Percentiles rank a stretch among this genome's conserved stretches.
Evolutionary conservation across 2,888 invertebrate species (phyloP).

Genomic region (Sicus ferrugineus): DNA sequence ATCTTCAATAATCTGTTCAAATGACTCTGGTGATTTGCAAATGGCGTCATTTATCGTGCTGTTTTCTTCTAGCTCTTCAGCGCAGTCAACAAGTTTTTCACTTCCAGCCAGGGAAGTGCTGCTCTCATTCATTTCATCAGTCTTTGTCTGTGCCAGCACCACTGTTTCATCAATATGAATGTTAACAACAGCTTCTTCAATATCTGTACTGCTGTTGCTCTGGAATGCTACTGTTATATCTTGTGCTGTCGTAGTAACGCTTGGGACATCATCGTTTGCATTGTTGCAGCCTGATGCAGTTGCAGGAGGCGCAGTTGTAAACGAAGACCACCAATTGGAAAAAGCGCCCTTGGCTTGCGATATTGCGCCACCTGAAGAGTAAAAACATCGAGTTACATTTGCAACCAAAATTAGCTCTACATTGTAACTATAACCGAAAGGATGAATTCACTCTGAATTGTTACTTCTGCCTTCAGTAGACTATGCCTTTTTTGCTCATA

Average conservation of each 20-base stretch:
- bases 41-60: neutral
- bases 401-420: neutral
- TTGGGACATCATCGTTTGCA: conserved; percentile 4
- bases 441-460: no score
- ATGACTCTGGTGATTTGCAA: neutral
- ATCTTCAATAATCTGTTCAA: neutral
- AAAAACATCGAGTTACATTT: no score
- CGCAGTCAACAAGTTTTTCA: conserved; percentile 50
- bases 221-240: conserved; percentile 59
- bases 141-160: neutral
- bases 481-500: neutral
- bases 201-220: conserved; percentile 47
- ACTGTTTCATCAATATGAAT: conserved; percentile 48
- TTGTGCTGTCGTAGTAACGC: conserved; percentile 32
- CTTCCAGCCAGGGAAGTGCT: conserved; percentile 33
- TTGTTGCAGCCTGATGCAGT: conserved; percentile 16
- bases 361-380: conserved; percentile 78
- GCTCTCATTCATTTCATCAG: neutral
- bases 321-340: conserved; percentile 85
- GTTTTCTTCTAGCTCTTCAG: conserved; percentile 50
- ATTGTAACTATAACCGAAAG: neutral
- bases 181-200: conserved; percentile 52
- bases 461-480: neutral
- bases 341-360: conserved; percentile 87
- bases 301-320: conserved; percentile 66